Evolutionary conservation across 1,140 invertebrate genomes (phyloP).

Genomic region (Meloidogyne exigua): DNA sequence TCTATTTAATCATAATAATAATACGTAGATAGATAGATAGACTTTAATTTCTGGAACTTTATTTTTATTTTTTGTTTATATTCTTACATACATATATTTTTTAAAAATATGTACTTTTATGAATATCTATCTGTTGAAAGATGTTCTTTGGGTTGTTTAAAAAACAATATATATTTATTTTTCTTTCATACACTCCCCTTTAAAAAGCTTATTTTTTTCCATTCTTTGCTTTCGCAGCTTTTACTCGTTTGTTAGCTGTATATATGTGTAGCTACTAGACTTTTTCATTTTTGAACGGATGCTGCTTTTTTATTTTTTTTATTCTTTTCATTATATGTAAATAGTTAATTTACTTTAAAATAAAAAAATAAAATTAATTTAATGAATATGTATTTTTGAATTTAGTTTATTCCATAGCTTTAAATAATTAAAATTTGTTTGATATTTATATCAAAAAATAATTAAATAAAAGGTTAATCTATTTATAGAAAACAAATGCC

Average conservation of each 20-base stretch:
- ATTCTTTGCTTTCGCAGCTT: not conserved
- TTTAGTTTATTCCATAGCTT: too few relatives aligned
- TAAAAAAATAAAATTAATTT: too few relatives aligned
- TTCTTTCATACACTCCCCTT: not conserved
- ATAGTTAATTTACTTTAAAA: not conserved
- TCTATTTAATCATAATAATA: too few relatives aligned
- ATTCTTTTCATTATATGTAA: not conserved
- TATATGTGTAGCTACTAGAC: too few relatives aligned
- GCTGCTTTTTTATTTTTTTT: not conserved
- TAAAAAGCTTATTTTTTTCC: not conserved
- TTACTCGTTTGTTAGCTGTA: not conserved
- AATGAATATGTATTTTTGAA: too few relatives aligned
- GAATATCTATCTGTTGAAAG: not conserved
- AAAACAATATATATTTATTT: not conserved
- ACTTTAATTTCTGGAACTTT: not conserved
- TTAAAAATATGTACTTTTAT: not conserved
- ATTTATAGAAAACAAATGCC: too few relatives aligned
- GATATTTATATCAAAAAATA: too few relatives aligned
- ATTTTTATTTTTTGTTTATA: not conserved
- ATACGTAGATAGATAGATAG: too few relatives aligned
- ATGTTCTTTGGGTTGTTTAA: slow-evolving; percentile 1
- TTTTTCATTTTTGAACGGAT: not conserved
- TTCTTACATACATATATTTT: too few relatives aligned
- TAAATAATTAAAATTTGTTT: too few relatives aligned
- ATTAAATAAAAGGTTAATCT: too few relatives aligned